Conservation (phyloP, 2,888 invertebrate species). For the Hypena proboscidalis region DNA sequence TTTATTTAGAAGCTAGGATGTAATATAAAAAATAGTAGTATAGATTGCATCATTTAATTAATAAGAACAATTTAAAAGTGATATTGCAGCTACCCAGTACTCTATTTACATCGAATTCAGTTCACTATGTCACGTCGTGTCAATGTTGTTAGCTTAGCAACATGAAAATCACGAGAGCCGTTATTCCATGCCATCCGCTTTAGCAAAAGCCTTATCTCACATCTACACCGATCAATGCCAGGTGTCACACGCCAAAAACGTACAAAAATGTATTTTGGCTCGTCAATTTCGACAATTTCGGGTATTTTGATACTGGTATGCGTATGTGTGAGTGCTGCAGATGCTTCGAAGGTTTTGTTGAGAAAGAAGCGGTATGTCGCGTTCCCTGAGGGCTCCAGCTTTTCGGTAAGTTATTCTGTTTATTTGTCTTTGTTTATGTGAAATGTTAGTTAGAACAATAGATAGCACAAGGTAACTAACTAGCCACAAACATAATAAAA, state of each 20-base stretch:
- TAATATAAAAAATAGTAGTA: too few species aligned
- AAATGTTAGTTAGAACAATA: too few species aligned
- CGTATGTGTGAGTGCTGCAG: slow-evolving; percentile 9
- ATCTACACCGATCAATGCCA: slow-evolving; percentile 12
- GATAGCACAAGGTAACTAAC: too few species aligned
- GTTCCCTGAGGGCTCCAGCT: slow-evolving; percentile 90
- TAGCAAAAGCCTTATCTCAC: slow-evolving; percentile 17
- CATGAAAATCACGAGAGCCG: slow-evolving; percentile 33
- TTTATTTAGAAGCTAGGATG: too few species aligned
- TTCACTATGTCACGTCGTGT: slow-evolving; percentile 37
- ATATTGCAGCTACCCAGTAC: too few species aligned
- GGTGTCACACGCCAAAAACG: slow-evolving; percentile 5
- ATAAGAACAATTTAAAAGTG: too few species aligned
- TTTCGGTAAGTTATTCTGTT: slow-evolving; percentile 86
- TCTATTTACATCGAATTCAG: too few species aligned
- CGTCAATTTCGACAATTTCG: slow-evolving; percentile 1
- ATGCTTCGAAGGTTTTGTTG: slow-evolving; percentile 63
- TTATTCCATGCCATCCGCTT: slow-evolving; percentile 27
- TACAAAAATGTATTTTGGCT: slow-evolving; percentile 24
- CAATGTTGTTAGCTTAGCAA: slow-evolving; percentile 17
- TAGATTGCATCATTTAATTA: too few species aligned
- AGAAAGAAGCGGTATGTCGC: slow-evolving; percentile 87
- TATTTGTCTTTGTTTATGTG: not conserved
- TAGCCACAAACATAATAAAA: too few species aligned
- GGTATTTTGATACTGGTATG: slow-evolving; percentile 19